These are phyloP conservation scores for Gobiocypris rarus DNA, from an alignment of 2,113 vertebrate genomes.

Conservation along the genomic window DNA sequence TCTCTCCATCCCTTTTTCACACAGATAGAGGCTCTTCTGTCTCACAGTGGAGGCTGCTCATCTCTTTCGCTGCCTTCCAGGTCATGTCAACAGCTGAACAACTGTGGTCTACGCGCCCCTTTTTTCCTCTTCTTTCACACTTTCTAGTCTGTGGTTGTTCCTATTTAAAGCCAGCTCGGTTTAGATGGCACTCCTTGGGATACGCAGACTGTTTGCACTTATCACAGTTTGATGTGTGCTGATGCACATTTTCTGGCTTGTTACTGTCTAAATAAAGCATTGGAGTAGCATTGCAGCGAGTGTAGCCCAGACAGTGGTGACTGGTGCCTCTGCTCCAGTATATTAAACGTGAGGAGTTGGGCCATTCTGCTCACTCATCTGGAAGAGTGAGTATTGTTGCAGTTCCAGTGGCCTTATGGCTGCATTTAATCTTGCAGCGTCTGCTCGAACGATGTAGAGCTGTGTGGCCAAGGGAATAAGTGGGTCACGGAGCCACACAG, in stretches of 20 bases:
- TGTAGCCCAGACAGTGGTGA: conserved; percentile 4
- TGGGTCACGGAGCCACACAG: conserved; percentile 35
- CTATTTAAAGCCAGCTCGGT: conserved; percentile 19
- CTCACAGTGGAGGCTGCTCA: conserved; percentile 26
- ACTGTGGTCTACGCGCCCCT: conserved; percentile 36
- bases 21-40: conserved; percentile 52
- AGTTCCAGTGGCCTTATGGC: conserved; percentile 27
- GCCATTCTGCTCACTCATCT: conserved; percentile 35
- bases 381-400: conserved; percentile 40
- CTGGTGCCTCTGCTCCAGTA: conserved; percentile 29
- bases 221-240: conserved; percentile 24
- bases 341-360: conserved; percentile 22
- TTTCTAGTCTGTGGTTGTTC: conserved; percentile 9
- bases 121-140: conserved; percentile 32
- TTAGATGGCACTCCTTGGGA: conserved; percentile 3
- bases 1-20: conserved; percentile 48
- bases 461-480: conserved; percentile 22
- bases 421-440: conserved; percentile 17
- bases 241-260: neutral
- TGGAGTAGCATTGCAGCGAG: conserved; percentile 2
- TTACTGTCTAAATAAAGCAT: conserved; percentile 35
- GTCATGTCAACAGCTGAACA: conserved; percentile 35
- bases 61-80: conserved; percentile 42
- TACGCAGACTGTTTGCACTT: neutral
- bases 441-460: conserved; percentile 11